Evolutionary conservation across 2,888 invertebrate species (phyloP).

Genomic region (Bimastos eiseni): DNA sequence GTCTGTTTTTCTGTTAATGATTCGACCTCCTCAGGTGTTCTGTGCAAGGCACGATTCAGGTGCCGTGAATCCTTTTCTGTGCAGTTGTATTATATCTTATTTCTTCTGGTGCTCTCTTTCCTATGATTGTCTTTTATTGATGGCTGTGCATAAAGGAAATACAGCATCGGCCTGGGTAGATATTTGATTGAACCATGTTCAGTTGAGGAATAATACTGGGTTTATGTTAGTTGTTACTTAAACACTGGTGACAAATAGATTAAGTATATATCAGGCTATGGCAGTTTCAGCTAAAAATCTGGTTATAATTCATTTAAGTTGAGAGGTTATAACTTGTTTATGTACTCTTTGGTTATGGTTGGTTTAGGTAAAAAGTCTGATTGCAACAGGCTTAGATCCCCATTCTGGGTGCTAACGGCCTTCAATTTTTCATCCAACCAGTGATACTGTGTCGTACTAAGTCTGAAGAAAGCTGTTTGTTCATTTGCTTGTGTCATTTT

Average conservation of each 20-base stretch:
- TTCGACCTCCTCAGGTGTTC: neutral
- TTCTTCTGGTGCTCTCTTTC: conserved; percentile 6
- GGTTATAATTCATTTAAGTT: too few species aligned
- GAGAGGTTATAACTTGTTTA: too few species aligned
- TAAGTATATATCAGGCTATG: too few species aligned
- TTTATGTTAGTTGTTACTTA: too few species aligned
- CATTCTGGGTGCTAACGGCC: neutral
- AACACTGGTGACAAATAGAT: too few species aligned
- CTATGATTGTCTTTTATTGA: conserved; percentile 18
- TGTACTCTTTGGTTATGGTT: neutral
- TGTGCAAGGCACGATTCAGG: neutral
- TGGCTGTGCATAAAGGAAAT: neutral
- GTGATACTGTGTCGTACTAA: neutral
- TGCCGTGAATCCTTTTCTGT: neutral
- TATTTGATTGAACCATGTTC: too few species aligned
- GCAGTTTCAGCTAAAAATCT: too few species aligned
- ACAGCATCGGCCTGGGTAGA: too few species aligned
- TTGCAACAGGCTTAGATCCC: neutral
- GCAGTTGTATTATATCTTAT: neutral
- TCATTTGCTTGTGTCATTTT: neutral
- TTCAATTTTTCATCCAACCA: neutral
- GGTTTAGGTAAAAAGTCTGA: neutral
- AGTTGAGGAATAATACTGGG: too few species aligned
- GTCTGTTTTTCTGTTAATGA: conserved; percentile 13
- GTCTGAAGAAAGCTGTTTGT: neutral